Conservation (phyloP, 2,797 vertebrate species). For the Cercopithecus petaurista region DNA sequence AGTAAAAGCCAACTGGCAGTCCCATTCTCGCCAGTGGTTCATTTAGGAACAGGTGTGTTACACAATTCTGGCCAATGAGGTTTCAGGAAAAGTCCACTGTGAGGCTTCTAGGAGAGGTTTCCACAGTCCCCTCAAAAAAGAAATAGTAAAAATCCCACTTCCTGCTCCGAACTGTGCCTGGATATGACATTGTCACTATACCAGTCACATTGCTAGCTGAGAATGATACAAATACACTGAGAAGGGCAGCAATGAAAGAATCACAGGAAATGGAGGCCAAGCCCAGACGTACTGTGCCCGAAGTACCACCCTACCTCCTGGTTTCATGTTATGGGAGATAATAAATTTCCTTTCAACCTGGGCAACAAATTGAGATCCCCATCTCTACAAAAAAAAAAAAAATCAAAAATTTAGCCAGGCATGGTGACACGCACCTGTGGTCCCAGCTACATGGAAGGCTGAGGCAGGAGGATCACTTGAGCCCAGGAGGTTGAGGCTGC, state of each 20-base stretch:
- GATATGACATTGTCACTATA: not conserved
- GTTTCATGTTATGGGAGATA: not conserved
- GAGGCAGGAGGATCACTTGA: no score
- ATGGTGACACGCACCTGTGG: no score
- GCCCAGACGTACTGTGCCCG: rapidly evolving
- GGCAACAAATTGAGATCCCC: no score
- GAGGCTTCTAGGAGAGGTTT: not conserved
- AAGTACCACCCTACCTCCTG: not conserved
- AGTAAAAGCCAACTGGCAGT: not conserved
- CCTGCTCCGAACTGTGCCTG: not conserved
- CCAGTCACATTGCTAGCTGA: not conserved
- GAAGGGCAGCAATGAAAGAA: not conserved
- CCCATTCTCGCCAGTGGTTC: not conserved
- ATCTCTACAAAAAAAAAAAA: no score
- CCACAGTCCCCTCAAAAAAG: not conserved
- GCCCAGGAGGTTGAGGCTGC: no score
- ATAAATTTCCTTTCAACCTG: not conserved
- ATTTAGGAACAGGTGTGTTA: not conserved
- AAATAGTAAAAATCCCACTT: not conserved
- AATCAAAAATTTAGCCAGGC: no score
- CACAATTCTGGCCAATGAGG: not conserved
- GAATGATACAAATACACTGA: not conserved
- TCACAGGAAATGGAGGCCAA: no score
- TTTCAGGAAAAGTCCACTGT: not conserved
- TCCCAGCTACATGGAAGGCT: no score